These are phyloP conservation scores for Halocynthia roretzi DNA, from an alignment of 23 tunicate species.

Conservation along the genomic window DNA sequence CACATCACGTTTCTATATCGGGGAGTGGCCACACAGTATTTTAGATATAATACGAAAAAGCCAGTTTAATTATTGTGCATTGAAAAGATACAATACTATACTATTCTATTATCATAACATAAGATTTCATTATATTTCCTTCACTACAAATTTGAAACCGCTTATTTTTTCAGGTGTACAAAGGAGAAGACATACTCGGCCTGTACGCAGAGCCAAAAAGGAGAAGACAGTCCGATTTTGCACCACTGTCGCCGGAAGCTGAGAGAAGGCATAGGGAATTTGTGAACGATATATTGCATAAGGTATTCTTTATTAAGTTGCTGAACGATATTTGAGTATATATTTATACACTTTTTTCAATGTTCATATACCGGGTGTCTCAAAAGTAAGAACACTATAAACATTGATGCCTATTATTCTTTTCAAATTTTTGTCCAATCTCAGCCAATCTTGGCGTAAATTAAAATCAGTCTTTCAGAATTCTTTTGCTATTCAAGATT, in stretches of 20 bases:
- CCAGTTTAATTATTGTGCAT: too few relatives aligned
- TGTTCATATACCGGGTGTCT: not conserved
- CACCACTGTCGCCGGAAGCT: conserved; percentile 40
- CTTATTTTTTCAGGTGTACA: conserved; percentile 26
- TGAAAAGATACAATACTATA: not conserved
- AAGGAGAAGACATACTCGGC: conserved; percentile 40
- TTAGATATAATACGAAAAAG: too few relatives aligned
- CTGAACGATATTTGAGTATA: not conserved
- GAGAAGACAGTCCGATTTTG: not conserved
- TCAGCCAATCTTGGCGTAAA: too few relatives aligned
- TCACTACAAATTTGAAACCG: too few relatives aligned
- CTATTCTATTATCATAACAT: not conserved
- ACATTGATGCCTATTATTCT: too few relatives aligned
- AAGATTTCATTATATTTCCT: too few relatives aligned
- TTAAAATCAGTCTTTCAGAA: too few relatives aligned
- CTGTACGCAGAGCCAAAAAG: conserved; percentile 26
- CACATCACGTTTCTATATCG: too few relatives aligned
- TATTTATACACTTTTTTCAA: not conserved
- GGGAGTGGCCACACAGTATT: too few relatives aligned
- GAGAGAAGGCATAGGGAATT: conserved; percentile 58
- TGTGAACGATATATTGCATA: conserved; percentile 30
- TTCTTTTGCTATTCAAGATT: too few relatives aligned
- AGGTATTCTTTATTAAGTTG: not conserved
- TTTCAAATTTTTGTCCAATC: too few relatives aligned
- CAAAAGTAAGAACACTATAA: too few relatives aligned